Evolutionary conservation across 2,888 invertebrate species (phyloP), one percentile per base, ranked within the genome.

Genomic region (Spialia ferax): DNA sequence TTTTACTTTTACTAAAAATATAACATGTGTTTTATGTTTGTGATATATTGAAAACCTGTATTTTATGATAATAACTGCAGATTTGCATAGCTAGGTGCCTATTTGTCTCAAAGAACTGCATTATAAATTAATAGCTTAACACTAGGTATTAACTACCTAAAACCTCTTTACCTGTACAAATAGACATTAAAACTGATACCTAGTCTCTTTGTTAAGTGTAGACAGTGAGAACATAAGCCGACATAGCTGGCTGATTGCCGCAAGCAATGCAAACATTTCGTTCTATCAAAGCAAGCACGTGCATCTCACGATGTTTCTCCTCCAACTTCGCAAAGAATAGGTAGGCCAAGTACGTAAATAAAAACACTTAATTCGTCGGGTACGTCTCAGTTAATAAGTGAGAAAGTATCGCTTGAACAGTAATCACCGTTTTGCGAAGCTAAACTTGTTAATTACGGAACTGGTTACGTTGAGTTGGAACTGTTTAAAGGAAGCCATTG

Each of bases 321-420:
- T 62, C 7, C 10, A 20, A 48, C 48, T 2, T 48, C 38, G 6
- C 38, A 48, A 11, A 48, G 72, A 73, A 70, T 72, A 70, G 13
- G 26, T 72, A 70, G 13, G 26, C 26, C 8, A n/a, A 15, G 15
- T 29, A 54, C 29, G 52, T 52, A n/a, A 13, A 52, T 23, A 50
- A 50, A 50, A 50, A 50, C 50, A 13, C 22, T 22, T 50, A 50
- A 71, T 48, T 63, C 52, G 54, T 61, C 69, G 55, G 59, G 65
- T 63, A 52, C 52, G 69, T 68, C 76, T 74, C 71, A 73, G 72
- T 77, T 81, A 81, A 79, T 81, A 77, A 81, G 78, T 78, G 79
- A 82, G 82, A 85, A 83, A 84, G 82, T 81, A 82, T 82, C 76
- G 74, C 75, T 74, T 69, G 69, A 65, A n/a, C 59, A 73, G 73